phyloP scores from a whole-genome alignment of 2,888 invertebrate genomes.

The Leptinotarsa tumamoca region DNA sequence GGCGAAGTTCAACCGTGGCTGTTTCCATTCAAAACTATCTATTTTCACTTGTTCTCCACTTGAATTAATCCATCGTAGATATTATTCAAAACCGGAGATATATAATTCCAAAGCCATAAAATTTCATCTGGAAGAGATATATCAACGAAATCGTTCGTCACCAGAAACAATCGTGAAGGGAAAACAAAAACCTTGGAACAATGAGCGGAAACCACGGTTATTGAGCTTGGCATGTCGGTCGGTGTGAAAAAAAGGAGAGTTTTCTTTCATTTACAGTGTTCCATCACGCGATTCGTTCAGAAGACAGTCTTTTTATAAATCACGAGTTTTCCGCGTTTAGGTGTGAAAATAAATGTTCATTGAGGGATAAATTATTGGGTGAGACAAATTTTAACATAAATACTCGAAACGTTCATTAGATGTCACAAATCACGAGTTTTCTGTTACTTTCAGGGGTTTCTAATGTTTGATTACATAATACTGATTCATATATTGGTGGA shows the following conservation, averaged over 20 bases:
- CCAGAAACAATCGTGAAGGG: slow-evolving; percentile 39
- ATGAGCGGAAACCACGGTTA: slow-evolving; percentile 39
- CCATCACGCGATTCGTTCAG: slow-evolving; percentile 13
- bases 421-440: neutral
- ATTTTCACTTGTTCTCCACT: too few relatives aligned
- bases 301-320: slow-evolving; percentile 16
- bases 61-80: neutral
- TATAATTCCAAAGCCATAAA: neutral
- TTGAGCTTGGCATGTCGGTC: slow-evolving; percentile 35
- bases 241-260: slow-evolving; percentile 24
- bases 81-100: neutral
- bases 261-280: slow-evolving; percentile 22
- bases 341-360: slow-evolving; percentile 18
- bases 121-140: neutral
- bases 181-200: slow-evolving; percentile 39
- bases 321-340: slow-evolving; percentile 12
- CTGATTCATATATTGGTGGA: too few relatives aligned
- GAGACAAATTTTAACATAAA: neutral
- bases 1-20: too few relatives aligned
- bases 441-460: too few relatives aligned
- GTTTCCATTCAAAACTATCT: too few relatives aligned
- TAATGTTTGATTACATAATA: too few relatives aligned
- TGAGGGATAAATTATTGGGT: slow-evolving; percentile 2
- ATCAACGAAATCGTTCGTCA: slow-evolving; percentile 43
- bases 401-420: neutral